phyloP scores from a whole-genome alignment of 2,888 invertebrate species.

The Cynaeus angustus region DNA sequence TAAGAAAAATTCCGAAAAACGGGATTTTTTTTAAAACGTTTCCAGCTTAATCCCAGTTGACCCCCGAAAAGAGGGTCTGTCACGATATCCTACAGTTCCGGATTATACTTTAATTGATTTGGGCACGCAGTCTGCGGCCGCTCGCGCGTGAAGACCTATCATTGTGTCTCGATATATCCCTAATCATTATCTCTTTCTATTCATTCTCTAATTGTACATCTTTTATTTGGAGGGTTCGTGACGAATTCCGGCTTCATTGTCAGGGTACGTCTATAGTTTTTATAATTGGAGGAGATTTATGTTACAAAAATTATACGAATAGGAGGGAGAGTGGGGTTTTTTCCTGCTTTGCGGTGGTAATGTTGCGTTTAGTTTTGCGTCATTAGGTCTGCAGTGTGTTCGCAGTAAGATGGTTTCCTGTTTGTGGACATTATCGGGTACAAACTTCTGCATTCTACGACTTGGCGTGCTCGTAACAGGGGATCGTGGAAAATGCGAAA shows the following conservation, averaged over 20 bases:
- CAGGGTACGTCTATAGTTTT: conserved; percentile 15
- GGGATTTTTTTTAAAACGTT: conserved; percentile 9
- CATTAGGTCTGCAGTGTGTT: conserved; percentile 61
- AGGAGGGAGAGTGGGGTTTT: conserved; percentile 17
- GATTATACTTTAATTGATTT: conserved; percentile 78
- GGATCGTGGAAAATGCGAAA: conserved; percentile 6
- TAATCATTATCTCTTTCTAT: conserved; percentile 71
- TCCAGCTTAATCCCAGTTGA: conserved; percentile 4
- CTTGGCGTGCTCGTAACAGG: conserved; percentile 44
- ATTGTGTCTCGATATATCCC: conserved; percentile 71
- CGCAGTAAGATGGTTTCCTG: conserved; percentile 63
- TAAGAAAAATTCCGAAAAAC: conserved; percentile 24
- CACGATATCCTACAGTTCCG: conserved; percentile 72
- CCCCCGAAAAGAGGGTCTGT: conserved; percentile 60
- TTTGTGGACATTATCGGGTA: conserved; percentile 53
- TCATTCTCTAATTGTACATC: conserved; percentile 69
- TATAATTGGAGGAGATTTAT: conserved; percentile 45
- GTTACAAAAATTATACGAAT: conserved; percentile 18
- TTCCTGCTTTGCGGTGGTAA: conserved; percentile 28
- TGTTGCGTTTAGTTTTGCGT: conserved; percentile 58
- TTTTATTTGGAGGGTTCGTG: conserved; percentile 61
- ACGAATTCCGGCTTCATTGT: conserved; percentile 16
- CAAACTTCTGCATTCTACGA: conserved; percentile 50
- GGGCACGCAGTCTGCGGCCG: conserved; percentile 71
- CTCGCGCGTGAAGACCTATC: conserved; percentile 70